Conservation (phyloP, 2,888 invertebrate genomes). For the Drosophila phalerata region DNA sequence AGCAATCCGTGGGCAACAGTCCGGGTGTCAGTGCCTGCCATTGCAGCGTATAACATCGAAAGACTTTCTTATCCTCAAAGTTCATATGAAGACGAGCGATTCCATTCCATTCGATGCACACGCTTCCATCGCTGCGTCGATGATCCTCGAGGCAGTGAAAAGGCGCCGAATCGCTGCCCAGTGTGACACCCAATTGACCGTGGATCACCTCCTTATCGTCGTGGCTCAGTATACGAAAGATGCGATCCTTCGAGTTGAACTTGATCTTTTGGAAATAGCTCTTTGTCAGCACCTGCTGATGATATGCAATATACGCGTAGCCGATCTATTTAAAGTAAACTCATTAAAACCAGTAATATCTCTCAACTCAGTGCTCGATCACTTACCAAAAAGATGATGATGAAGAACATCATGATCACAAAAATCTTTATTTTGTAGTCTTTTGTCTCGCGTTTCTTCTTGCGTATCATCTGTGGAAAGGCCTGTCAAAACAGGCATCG, state of each 20-base stretch:
- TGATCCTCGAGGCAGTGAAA: constrained; percentile 90
- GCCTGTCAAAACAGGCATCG: constrained; percentile 86
- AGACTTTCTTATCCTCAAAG: constrained; percentile 87
- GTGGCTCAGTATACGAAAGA: constrained; percentile 90
- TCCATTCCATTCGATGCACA: constrained; percentile 94
- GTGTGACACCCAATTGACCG: constrained; percentile 88
- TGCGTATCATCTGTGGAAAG: constrained; percentile 90
- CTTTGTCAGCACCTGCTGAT: constrained; percentile 92
- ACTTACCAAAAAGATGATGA: constrained; percentile 90
- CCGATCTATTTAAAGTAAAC: constrained; percentile 86
- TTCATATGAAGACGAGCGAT: constrained; percentile 90
- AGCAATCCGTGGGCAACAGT: constrained; percentile 93
- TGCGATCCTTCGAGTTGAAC: constrained; percentile 92
- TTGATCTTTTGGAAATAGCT: constrained; percentile 94
- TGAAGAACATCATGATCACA: constrained; percentile 92
- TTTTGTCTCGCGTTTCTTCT: constrained; percentile 89
- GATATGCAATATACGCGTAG: constrained; percentile 93
- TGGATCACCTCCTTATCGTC: constrained; percentile 90
- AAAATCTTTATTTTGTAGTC: constrained; percentile 93
- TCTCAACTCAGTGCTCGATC: neutral
- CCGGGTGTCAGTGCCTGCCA: constrained; percentile 92
- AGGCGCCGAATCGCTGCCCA: constrained; percentile 88
- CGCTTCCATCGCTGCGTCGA: constrained; percentile 88
- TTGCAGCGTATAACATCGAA: constrained; percentile 93
- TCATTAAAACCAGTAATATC: neutral